These are phyloP conservation scores for Tortricodes alternella DNA, from an alignment of 2,888 invertebrate genomes.

Conservation along the genomic window DNA sequence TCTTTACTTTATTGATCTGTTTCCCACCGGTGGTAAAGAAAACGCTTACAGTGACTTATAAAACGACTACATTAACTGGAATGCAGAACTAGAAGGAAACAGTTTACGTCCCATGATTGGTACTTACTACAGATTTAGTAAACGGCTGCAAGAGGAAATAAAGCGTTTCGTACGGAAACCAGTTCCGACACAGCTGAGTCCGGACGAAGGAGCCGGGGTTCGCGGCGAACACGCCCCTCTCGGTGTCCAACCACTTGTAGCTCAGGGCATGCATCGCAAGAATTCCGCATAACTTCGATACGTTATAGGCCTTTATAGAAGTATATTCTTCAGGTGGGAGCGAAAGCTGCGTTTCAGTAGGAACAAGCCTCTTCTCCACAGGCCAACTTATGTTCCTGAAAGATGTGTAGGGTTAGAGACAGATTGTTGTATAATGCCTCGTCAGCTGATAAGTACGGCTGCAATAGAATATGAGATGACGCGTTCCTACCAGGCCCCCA, in stretches of 20 bases:
- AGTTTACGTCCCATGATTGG: not conserved
- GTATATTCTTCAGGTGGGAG: constrained; percentile 88
- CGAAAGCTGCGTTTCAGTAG: constrained; percentile 84
- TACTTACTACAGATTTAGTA: constrained; percentile 93
- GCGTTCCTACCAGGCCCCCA: too few species aligned
- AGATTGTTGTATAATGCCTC: too few species aligned
- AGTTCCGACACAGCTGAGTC: constrained; percentile 88
- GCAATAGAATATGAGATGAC: too few species aligned
- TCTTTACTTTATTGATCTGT: too few species aligned
- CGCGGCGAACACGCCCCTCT: constrained; percentile 88
- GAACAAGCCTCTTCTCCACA: constrained; percentile 52
- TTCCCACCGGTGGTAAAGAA: too few species aligned
- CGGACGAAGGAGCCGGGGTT: constrained; percentile 96
- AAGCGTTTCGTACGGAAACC: constrained; percentile 91
- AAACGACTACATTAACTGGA: too few species aligned
- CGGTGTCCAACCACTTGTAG: constrained; percentile 85
- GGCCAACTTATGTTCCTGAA: constrained; percentile 64
- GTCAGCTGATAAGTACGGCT: too few species aligned
- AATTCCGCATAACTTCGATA: constrained; percentile 93
- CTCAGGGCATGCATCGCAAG: constrained; percentile 85
- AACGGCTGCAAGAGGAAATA: constrained; percentile 93
- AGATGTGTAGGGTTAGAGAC: constrained; percentile 7
- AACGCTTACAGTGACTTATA: not conserved
- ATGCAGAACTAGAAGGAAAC: too few species aligned
- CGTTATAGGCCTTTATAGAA: constrained; percentile 93